A percentile compares a stretch with the other conserved stretches of the same genome.
Evolutionary conservation across 92 coral and sea anemone species (phyloP).

Genomic region (Siderastrea radians): DNA sequence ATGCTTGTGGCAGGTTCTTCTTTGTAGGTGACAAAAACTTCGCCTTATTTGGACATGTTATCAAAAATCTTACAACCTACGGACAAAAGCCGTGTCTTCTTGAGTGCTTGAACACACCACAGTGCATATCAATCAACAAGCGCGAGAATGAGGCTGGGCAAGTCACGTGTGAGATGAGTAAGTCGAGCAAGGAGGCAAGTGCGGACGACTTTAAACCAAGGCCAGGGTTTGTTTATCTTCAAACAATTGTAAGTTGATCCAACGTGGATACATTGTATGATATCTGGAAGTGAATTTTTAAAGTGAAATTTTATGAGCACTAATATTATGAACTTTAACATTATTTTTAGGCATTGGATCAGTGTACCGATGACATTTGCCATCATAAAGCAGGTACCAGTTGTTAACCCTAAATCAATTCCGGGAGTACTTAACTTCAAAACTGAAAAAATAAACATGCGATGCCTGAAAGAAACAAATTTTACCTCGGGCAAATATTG

Average conservation of each 20-base stretch:
- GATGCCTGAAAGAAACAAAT: background rate
- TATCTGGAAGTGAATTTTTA: background rate
- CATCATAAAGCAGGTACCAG: background rate
- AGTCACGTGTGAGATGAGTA: constrained; percentile 12
- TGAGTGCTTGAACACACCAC: background rate
- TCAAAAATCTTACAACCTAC: background rate
- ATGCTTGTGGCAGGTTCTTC: background rate
- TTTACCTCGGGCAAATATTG: no score
- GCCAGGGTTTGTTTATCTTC: background rate
- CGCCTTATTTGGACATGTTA: background rate
- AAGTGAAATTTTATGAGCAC: no score
- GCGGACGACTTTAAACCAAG: constrained; percentile 3
- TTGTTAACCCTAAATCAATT: background rate
- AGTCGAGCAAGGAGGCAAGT: constrained; percentile 3
- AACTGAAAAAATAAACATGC: background rate
- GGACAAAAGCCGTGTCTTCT: background rate
- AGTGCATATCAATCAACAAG: constrained; percentile 19
- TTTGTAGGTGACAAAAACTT: background rate
- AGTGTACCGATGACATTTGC: background rate
- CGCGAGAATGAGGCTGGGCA: background rate
- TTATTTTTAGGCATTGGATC: background rate
- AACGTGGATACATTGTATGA: background rate
- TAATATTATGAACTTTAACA: no score
- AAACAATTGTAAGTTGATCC: background rate
- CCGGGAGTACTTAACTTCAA: background rate